Percentiles rank a stretch among this genome's conserved stretches.
Conservation (phyloP, 1,140 invertebrate species). For the Sipha flava region DNA sequence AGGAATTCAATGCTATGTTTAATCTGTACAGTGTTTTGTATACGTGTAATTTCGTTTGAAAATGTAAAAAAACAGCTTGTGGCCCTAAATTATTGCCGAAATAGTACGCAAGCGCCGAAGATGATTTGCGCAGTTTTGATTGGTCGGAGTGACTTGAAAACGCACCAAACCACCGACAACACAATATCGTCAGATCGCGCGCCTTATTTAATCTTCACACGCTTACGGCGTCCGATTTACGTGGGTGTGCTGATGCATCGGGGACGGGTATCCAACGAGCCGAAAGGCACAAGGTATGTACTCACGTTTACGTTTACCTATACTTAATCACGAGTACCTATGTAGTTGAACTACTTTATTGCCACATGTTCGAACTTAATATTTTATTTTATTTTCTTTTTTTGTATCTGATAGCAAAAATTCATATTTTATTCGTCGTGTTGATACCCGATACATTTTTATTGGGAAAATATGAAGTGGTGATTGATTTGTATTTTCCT, state of each 20-base stretch:
- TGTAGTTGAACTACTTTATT: too few relatives aligned
- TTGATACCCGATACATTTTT: too few relatives aligned
- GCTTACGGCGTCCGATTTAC: background rate
- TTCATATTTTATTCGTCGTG: too few relatives aligned
- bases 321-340: too few relatives aligned
- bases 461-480: too few relatives aligned
- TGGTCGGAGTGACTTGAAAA: background rate
- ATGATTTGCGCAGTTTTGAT: background rate
- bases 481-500: too few relatives aligned
- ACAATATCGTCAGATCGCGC: background rate
- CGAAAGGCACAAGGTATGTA: constrained; percentile 3
- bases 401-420: too few relatives aligned
- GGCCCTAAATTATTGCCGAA: background rate
- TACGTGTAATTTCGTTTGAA: background rate
- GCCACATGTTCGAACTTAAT: too few relatives aligned
- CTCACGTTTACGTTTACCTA: too few relatives aligned
- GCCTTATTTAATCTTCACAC: background rate
- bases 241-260: constrained; percentile 18
- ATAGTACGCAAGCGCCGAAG: background rate
- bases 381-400: too few relatives aligned
- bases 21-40: background rate
- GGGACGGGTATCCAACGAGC: constrained; percentile 11
- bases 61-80: background rate
- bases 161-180: background rate
- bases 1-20: background rate